Percentiles rank a stretch among this genome's conserved stretches.
phyloP scores from a whole-genome alignment of 2,797 vertebrate genomes.

The Pipistrellus pygmaeus region DNA sequence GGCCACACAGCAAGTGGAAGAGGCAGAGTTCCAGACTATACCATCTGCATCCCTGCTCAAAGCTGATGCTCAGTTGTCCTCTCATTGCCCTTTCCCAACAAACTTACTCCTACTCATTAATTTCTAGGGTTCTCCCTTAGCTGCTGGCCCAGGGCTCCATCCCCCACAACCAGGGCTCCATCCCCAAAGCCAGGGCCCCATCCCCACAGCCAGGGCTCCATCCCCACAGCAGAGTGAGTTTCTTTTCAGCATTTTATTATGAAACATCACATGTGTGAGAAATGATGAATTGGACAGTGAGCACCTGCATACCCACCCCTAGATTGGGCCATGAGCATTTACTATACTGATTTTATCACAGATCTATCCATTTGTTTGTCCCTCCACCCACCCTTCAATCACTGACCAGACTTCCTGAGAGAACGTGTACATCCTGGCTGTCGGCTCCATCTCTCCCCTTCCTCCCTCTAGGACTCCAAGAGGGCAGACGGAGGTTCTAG shows the following conservation, averaged over 20 bases:
- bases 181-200: no score
- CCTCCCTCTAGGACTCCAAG: background rate
- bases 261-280: background rate
- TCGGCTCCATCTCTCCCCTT: no score
- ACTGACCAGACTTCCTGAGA: background rate
- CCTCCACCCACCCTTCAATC: background rate
- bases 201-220: no score
- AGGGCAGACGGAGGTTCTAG: background rate
- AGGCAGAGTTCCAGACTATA: background rate
- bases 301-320: fast-evolving
- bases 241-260: background rate
- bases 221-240: background rate
- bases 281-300: background rate
- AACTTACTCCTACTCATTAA: background rate
- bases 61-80: background rate
- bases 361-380: background rate
- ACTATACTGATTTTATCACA: background rate
- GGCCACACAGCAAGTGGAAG: background rate
- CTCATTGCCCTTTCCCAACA: background rate
- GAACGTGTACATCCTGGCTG: fast-evolving
- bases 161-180: background rate
- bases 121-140: background rate
- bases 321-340: background rate
- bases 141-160: no score
- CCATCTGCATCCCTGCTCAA: background rate